Conservation (phyloP, 2,113 vertebrate species). For the Cavia porcellus region DNA sequence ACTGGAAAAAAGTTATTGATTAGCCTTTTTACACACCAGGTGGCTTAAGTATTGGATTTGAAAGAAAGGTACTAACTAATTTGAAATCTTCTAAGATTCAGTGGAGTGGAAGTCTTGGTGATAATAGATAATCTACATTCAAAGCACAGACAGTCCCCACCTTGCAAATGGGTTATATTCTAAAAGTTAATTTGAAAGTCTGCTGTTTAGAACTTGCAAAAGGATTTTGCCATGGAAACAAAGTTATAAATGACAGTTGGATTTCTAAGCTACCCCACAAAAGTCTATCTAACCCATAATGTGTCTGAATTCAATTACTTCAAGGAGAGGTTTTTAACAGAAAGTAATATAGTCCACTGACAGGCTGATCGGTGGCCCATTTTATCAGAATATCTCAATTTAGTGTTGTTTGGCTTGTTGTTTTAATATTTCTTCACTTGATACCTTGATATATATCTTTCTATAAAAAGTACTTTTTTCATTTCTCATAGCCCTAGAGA, state of each 20-base stretch:
- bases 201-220: conserved; percentile 76
- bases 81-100: conserved; percentile 62
- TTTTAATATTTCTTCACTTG: conserved; percentile 57
- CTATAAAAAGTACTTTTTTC: conserved; percentile 15
- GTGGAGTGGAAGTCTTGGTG: conserved; percentile 46
- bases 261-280: conserved; percentile 62
- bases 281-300: conserved; percentile 63
- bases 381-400: conserved; percentile 52
- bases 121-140: conserved; percentile 74
- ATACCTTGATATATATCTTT: conserved; percentile 39
- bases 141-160: conserved; percentile 63
- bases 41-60: conserved; percentile 58
- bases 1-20: conserved; percentile 39
- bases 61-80: conserved; percentile 75
- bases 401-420: conserved; percentile 20
- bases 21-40: conserved; percentile 53
- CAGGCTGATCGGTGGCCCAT: not conserved
- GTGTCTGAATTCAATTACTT: conserved; percentile 69
- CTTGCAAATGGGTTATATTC: conserved; percentile 72
- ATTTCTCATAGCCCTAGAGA: conserved; percentile 41
- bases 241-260: conserved; percentile 75
- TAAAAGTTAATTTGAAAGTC: conserved; percentile 78
- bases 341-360: conserved; percentile 47
- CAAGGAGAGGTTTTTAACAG: conserved; percentile 64
- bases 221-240: conserved; percentile 75